These are phyloP conservation scores for Acinonyx jubatus DNA, from an alignment of 2,113 vertebrate genomes.

Conservation along the genomic window DNA sequence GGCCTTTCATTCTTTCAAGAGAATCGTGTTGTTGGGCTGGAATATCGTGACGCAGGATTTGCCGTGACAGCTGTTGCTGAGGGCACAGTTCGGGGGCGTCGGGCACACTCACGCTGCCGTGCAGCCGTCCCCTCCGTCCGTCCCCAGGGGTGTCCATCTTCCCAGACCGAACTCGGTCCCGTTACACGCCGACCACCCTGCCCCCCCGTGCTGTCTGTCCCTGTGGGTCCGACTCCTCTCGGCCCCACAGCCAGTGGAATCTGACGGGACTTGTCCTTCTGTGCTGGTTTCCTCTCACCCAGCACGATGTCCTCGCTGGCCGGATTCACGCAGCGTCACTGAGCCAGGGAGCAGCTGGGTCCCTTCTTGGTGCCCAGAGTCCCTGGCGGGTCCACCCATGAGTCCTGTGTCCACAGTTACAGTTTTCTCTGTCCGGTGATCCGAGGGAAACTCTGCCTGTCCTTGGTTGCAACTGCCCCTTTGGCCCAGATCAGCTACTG, in stretches of 20 bases:
- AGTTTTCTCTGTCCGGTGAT: background rate
- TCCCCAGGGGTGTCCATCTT: background rate
- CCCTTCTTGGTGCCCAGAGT: background rate
- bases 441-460: rapidly evolving
- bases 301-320: rapidly evolving
- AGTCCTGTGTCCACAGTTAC: rapidly evolving
- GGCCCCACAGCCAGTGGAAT: rapidly evolving
- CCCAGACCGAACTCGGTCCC: background rate
- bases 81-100: rapidly evolving
- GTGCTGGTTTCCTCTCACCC: rapidly evolving
- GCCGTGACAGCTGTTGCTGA: rapidly evolving
- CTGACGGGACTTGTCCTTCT: rapidly evolving
- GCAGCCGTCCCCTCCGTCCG: rapidly evolving
- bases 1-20: rapidly evolving
- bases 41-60: rapidly evolving
- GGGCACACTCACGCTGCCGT: rapidly evolving
- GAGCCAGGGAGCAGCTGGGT: background rate
- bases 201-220: background rate
- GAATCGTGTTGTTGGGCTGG: background rate
- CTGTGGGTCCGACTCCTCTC: background rate
- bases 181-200: rapidly evolving
- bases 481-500: background rate
- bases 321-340: background rate
- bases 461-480: rapidly evolving
- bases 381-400: rapidly evolving